These are phyloP conservation scores for Notothenia coriiceps DNA, from an alignment of 2,113 vertebrate genomes.

Conservation along the genomic window DNA sequence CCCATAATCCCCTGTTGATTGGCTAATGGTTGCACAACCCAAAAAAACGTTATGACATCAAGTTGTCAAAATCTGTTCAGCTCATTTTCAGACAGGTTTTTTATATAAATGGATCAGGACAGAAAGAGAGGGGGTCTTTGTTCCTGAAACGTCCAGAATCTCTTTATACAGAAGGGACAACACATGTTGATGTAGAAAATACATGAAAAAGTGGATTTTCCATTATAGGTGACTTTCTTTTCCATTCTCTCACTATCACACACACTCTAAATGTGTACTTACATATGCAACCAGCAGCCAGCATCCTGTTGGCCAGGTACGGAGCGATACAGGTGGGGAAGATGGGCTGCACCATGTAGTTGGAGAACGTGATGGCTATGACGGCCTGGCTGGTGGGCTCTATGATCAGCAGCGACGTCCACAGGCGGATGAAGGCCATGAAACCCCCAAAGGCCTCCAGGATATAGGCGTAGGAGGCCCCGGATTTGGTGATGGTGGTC, in stretches of 20 bases:
- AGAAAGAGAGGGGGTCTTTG: too few species aligned
- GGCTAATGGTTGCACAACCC: too few species aligned
- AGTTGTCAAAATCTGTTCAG: too few species aligned
- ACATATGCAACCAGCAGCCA: slow-evolving; percentile 93
- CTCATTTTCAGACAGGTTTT: too few species aligned
- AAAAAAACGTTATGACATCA: too few species aligned
- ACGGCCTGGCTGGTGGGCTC: slow-evolving; percentile 94
- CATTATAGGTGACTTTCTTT: too few species aligned
- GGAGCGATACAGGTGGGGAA: slow-evolving; percentile 90
- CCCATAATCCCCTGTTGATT: too few species aligned
- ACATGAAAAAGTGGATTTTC: too few species aligned
- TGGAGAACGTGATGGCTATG: slow-evolving; percentile 95
- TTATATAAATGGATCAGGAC: too few species aligned
- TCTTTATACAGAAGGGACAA: too few species aligned
- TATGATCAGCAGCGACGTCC: slow-evolving; percentile 94
- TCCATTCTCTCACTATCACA: neutral
- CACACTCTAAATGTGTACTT: slow-evolving; percentile 70
- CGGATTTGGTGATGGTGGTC: slow-evolving; percentile 94
- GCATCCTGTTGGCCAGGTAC: slow-evolving; percentile 87
- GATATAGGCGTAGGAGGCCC: slow-evolving; percentile 94
- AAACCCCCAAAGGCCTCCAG: slow-evolving; percentile 92
- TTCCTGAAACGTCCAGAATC: too few species aligned
- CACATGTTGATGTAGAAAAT: too few species aligned
- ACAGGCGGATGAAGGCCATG: slow-evolving; percentile 91
- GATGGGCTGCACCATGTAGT: slow-evolving; percentile 93